phyloP scores from a whole-genome alignment of 2,113 vertebrate species.

The Ophthalmolycus amberensis region DNA sequence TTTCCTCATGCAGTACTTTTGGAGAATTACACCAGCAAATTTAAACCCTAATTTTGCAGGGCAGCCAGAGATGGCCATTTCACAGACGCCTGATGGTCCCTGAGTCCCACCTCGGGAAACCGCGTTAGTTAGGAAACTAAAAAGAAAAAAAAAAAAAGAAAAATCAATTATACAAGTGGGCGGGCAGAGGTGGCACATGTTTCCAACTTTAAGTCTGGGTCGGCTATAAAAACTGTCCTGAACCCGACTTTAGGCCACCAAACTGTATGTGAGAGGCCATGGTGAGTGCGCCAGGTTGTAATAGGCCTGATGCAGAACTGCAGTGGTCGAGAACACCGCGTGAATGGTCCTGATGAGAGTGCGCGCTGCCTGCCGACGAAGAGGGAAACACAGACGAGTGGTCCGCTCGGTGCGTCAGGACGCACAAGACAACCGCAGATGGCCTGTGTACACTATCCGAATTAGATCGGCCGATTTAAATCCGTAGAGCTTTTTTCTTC shows the following conservation, averaged over 20 bases:
- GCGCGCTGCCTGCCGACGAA: slow-evolving; percentile 72
- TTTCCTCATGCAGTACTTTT: neutral
- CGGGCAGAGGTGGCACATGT: slow-evolving; percentile 33
- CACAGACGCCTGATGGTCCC: neutral
- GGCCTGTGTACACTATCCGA: slow-evolving; percentile 40
- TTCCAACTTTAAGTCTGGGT: slow-evolving; percentile 23
- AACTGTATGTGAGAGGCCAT: slow-evolving; percentile 38
- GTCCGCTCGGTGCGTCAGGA: slow-evolving; percentile 74
- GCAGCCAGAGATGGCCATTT: neutral
- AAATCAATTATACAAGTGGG: slow-evolving; percentile 39
- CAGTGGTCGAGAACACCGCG: slow-evolving; percentile 45
- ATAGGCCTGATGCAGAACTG: slow-evolving; percentile 61
- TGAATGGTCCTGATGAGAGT: slow-evolving; percentile 78
- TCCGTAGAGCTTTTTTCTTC: slow-evolving; percentile 15
- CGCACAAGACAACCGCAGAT: slow-evolving; percentile 71
- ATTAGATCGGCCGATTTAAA: slow-evolving; percentile 34
- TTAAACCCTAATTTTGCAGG: slow-evolving; percentile 14
- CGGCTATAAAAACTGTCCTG: slow-evolving; percentile 47
- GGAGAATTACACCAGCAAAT: slow-evolving; percentile 1
- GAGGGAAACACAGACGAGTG: slow-evolving; percentile 60
- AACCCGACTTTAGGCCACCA: slow-evolving; percentile 26
- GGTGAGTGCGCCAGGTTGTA: slow-evolving; percentile 50
- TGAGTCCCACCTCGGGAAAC: slow-evolving; percentile 40
- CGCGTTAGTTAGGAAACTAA: slow-evolving; percentile 33
- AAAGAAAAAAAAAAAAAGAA: neutral